Percentiles rank a stretch among this genome's conserved stretches.
Evolutionary conservation across 2,888 invertebrate species (phyloP).

Genomic region (Fissipunctia ypsillon): DNA sequence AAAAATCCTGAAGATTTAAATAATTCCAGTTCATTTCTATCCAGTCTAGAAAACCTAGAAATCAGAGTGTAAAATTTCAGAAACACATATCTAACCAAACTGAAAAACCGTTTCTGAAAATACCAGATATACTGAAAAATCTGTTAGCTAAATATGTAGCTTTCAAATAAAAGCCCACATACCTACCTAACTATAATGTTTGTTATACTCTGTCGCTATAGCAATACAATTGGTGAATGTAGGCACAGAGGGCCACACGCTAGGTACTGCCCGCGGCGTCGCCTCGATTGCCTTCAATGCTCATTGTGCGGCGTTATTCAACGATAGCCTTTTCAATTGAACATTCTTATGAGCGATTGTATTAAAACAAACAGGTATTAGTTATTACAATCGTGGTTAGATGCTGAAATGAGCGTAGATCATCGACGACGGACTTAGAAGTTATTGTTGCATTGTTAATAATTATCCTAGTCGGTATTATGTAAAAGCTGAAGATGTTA

Average conservation of each 20-base stretch:
- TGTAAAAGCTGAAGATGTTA: not conserved
- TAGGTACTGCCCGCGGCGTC: slow-evolving; percentile 77
- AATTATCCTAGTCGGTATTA: slow-evolving; percentile 7
- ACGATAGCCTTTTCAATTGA: slow-evolving; percentile 83
- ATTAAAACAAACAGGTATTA: slow-evolving; percentile 70
- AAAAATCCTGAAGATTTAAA: not conserved
- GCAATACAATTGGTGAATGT: slow-evolving; percentile 59
- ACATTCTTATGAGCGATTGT: slow-evolving; percentile 72
- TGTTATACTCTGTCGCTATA: slow-evolving; percentile 57
- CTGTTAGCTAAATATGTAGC: not conserved
- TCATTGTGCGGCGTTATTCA: slow-evolving; percentile 82
- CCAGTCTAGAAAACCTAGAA: not conserved
- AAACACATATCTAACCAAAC: not conserved
- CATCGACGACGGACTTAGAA: slow-evolving; percentile 2
- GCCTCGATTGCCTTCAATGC: slow-evolving; percentile 75
- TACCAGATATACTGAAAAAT: not conserved
- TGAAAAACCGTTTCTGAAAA: not conserved
- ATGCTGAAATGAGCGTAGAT: slow-evolving; percentile 37
- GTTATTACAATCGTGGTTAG: slow-evolving; percentile 60
- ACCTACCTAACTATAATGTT: slow-evolving; percentile 33
- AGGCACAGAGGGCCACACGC: slow-evolving; percentile 73
- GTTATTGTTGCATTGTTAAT: slow-evolving; percentile 48
- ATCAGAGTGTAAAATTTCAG: not conserved
- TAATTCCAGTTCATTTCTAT: not conserved
- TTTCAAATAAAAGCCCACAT: not conserved